phyloP scores from a whole-genome alignment of 1,140 invertebrate species.

The Tetranychus urticae region DNA sequence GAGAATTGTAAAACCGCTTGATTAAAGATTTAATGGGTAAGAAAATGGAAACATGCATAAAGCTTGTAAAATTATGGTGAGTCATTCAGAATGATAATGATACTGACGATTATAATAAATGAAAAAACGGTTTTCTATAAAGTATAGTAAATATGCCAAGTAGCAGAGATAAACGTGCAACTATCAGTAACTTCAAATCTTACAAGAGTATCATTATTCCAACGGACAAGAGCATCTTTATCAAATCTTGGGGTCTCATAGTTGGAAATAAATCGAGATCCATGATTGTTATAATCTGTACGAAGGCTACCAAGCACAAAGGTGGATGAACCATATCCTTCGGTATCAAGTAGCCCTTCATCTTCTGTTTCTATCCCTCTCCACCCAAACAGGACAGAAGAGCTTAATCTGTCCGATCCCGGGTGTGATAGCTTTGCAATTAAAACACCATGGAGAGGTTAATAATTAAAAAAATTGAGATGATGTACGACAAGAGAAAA shows the following conservation, averaged over 20 bases:
- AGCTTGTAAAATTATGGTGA: not conserved
- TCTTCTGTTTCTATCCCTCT: conserved; percentile 1
- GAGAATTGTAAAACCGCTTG: too few species aligned
- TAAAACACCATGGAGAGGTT: too few species aligned
- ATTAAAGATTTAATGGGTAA: too few species aligned
- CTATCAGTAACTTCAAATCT: conserved; percentile 1
- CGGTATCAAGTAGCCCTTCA: too few species aligned
- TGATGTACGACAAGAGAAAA: too few species aligned
- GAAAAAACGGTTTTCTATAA: not conserved
- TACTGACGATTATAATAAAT: not conserved
- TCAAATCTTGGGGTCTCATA: not conserved
- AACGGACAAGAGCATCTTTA: conserved; percentile 1
- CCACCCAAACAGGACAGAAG: conserved; percentile 3
- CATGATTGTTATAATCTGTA: not conserved
- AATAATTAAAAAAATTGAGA: too few species aligned
- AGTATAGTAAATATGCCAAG: not conserved
- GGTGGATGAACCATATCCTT: too few species aligned
- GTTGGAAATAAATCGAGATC: not conserved
- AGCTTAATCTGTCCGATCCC: conserved; percentile 4
- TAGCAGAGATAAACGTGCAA: not conserved
- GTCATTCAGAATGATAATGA: not conserved
- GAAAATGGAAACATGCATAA: not conserved
- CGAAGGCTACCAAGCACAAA: not conserved
- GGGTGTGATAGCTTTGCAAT: not conserved
- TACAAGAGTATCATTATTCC: conserved; percentile 8